phyloP scores from a whole-genome alignment of 2,888 invertebrate genomes.

The Pomacea canaliculata region DNA sequence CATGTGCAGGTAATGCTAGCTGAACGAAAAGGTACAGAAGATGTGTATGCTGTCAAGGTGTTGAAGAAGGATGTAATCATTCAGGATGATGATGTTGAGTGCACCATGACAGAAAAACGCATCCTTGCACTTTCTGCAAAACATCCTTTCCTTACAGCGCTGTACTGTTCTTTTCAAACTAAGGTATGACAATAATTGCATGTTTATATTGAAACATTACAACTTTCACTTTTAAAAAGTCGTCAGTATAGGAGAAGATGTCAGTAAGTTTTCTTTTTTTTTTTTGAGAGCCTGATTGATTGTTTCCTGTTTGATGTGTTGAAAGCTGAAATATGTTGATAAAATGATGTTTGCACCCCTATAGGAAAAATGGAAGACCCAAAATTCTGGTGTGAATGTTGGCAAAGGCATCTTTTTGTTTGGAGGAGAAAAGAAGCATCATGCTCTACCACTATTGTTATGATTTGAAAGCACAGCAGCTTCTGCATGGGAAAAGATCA shows the following conservation, averaged over 20 bases:
- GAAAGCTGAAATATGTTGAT: too few species aligned
- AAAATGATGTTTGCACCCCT: too few species aligned
- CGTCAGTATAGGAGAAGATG: not conserved
- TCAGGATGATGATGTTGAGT: constrained; percentile 99
- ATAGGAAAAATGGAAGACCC: too few species aligned
- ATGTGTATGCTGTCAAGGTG: constrained; percentile 81
- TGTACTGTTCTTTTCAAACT: constrained; percentile 98
- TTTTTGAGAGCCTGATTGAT: not conserved
- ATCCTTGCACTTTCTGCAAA: constrained; percentile 96
- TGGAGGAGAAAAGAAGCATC: too few species aligned
- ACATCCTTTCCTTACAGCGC: constrained; percentile 97
- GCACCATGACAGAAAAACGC: constrained; percentile 98
- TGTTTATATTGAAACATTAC: too few species aligned
- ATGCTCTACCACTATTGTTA: too few species aligned
- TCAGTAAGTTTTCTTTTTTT: not conserved
- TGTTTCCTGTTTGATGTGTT: too few species aligned
- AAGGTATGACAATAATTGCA: constrained; percentile 72
- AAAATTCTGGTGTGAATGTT: too few species aligned
- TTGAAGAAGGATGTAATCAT: constrained; percentile 98
- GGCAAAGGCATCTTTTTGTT: too few species aligned
- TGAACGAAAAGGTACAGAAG: constrained; percentile 91
- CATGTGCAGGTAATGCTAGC: constrained; percentile 89
- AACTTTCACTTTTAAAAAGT: not conserved
- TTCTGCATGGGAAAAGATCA: too few species aligned
- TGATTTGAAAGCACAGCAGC: too few species aligned